These are phyloP conservation scores for Ciona savignyi DNA, from an alignment of 23 tunicate genomes.

Conservation along the genomic window DNA sequence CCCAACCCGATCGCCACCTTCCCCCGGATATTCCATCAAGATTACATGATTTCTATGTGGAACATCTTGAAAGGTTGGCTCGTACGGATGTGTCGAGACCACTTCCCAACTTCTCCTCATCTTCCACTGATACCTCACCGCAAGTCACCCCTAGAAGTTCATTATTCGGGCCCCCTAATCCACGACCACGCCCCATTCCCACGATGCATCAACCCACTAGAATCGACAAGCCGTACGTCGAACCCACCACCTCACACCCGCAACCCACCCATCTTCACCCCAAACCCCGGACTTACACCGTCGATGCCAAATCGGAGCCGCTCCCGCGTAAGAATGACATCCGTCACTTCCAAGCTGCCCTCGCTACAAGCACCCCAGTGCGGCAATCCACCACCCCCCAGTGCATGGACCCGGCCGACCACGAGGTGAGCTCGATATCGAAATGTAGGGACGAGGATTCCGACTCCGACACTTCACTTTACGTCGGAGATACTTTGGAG, in stretches of 20 bases:
- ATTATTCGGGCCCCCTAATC: slow-evolving; percentile 21
- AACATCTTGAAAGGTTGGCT: slow-evolving; percentile 52
- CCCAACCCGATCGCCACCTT: not conserved
- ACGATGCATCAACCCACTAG: slow-evolving; percentile 4
- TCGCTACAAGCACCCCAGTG: slow-evolving; percentile 12
- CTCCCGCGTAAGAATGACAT: not conserved
- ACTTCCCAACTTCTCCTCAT: slow-evolving; percentile 55
- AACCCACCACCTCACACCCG: not conserved
- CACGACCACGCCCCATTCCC: slow-evolving; percentile 4
- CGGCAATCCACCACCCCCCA: not conserved
- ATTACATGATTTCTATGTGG: slow-evolving; percentile 49
- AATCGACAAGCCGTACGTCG: not conserved
- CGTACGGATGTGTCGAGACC: slow-evolving; percentile 34
- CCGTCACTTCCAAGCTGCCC: not conserved
- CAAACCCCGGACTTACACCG: not conserved
- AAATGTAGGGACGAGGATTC: slow-evolving; percentile 16
- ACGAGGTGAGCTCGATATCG: slow-evolving; percentile 30
- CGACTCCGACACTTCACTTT: slow-evolving; percentile 53
- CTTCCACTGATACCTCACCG: slow-evolving; percentile 75
- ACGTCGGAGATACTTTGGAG: slow-evolving; percentile 45
- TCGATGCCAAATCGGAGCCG: not conserved
- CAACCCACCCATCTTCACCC: not conserved
- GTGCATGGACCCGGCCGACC: not conserved
- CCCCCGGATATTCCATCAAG: slow-evolving; percentile 36
- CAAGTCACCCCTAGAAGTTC: slow-evolving; percentile 69